Conservation (phyloP, 2,113 vertebrate genomes). For the Gorsachius goisagi region DNA sequence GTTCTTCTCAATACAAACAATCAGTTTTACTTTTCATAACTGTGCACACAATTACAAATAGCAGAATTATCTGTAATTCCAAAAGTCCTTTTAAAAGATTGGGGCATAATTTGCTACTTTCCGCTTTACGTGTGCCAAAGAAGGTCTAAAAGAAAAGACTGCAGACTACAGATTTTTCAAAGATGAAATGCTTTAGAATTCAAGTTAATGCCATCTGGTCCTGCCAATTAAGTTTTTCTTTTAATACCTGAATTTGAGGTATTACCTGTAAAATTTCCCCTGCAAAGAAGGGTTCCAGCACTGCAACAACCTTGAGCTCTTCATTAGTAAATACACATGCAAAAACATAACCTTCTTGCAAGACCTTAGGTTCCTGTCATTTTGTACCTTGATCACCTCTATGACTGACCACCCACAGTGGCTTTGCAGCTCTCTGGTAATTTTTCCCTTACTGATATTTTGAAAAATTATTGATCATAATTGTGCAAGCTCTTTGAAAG, state of each 20-base stretch:
- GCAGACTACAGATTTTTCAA: neutral
- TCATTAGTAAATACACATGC: neutral
- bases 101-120: neutral
- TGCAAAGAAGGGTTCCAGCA: neutral
- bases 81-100: neutral
- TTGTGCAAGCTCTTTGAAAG: neutral
- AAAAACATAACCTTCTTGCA: neutral
- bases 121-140: neutral
- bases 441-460: neutral
- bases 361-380: neutral
- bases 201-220: neutral
- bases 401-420: neutral
- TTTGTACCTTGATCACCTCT: neutral
- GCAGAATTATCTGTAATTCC: neutral
- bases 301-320: neutral
- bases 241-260: neutral
- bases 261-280: neutral
- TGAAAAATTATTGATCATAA: neutral
- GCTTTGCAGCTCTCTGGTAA: neutral
- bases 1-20: neutral
- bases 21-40: neutral
- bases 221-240: neutral
- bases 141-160: neutral
- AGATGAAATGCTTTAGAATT: neutral
- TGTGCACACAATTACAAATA: neutral